Evolutionary conservation across 2,113 vertebrate species (phyloP).

Genomic region (Nannobrachium achirus): DNA sequence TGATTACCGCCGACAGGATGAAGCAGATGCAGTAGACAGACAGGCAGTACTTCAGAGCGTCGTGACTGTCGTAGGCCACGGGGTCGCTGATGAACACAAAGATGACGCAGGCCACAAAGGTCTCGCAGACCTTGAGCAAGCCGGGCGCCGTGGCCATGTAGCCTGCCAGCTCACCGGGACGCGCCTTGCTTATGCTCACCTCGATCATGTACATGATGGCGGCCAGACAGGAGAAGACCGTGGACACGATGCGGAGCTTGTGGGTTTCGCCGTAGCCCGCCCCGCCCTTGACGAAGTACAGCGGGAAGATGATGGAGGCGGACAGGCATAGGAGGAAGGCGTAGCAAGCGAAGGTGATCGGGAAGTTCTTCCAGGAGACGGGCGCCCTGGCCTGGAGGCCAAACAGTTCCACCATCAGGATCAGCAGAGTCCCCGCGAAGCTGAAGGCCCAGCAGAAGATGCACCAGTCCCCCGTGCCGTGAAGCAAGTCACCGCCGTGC

Average conservation of each 20-base stretch:
- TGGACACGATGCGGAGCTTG: constrained; percentile 80
- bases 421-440: constrained; percentile 83
- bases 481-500: constrained; percentile 47
- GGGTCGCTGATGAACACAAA: constrained; percentile 85
- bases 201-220: constrained; percentile 83
- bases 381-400: constrained; percentile 83
- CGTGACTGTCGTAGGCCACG: constrained; percentile 59
- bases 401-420: constrained; percentile 84
- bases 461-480: constrained; percentile 82
- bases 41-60: constrained; percentile 85
- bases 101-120: constrained; percentile 89
- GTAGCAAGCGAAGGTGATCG: constrained; percentile 90
- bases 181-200: constrained; percentile 86
- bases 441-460: constrained; percentile 92
- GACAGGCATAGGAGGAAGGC: constrained; percentile 89
- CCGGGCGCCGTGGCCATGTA: constrained; percentile 92
- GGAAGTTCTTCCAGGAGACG: constrained; percentile 90
- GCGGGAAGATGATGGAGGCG: constrained; percentile 87
- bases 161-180: constrained; percentile 85
- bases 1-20: constrained; percentile 84
- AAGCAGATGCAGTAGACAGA: constrained; percentile 90
- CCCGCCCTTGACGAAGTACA: constrained; percentile 78
- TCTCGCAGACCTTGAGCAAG: constrained; percentile 90
- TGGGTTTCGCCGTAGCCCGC: accelerated
- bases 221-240: constrained; percentile 86